Base-by-base conservation (phyloP, 1,140 invertebrate genomes). In the Batillaria attramentaria region DNA sequence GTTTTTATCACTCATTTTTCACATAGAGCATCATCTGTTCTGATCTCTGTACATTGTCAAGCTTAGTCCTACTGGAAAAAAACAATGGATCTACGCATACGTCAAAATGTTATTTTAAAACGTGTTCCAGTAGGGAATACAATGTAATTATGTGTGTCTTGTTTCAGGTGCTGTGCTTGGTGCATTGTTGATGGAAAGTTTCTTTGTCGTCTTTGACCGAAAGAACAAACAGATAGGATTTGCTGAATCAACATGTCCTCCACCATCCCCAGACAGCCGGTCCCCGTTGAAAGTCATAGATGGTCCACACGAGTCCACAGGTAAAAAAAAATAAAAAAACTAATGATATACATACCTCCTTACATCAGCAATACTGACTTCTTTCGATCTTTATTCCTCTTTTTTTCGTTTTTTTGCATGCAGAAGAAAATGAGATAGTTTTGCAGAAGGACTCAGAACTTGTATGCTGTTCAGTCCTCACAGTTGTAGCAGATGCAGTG, bases 131-230 rank as follows among this genome's bases (percentile, higher is more conserved):
- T n/a, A n/a, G n/a, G n/a, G n/a, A n/a, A n/a, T n/a, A n/a, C n/a
- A n/a, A 50, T 50, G 46, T 24, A 50, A 13, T 24, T 75, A 20
- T 75, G 33, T 57, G 24, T 73, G 33, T 6, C n/a, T 37, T 39
- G 54, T 70, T 80, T 24, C 79, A 90, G 89, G 88, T n/a, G 83
- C 85, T 79, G 89, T 91, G 0, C 72, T 90, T 24, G 90, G 90
- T 35, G 88, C 89, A 60, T 84, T 90, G 5, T 78, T 89, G 13
- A 88, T 91, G 88, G 90, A 91, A 79, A 89, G 89, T 2, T 91
- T 85, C 75, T 91, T 89, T 79, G 83, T 87, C 28, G 83, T 90
- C 18, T 90, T 91, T 85, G 89, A 91, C 79, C 82, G 89, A 54
- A 60, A 77, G 28, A 85, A 86, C 66, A 85, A 83, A 77, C 72